Evolutionary conservation across 2,113 vertebrate genomes (phyloP).

Genomic region (Sinocyclocheilus anshuiensis): DNA sequence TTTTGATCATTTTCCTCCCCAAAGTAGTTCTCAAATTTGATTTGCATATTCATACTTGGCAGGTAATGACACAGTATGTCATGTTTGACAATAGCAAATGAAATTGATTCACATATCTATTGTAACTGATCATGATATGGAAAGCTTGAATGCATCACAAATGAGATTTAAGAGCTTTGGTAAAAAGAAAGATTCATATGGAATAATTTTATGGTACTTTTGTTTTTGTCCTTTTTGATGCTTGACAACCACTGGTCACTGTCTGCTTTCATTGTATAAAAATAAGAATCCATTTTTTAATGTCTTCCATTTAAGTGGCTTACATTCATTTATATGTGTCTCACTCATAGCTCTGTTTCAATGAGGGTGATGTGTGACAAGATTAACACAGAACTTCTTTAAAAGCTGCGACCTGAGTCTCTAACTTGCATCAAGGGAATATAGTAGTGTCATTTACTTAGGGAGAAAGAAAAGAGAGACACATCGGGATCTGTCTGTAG

Average conservation of each 20-base stretch:
- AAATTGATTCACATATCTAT: neutral
- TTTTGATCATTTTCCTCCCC: neutral
- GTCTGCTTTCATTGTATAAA: neutral
- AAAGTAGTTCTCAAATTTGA: neutral
- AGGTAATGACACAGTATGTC: neutral
- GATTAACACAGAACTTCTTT: neutral
- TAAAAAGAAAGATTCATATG: neutral
- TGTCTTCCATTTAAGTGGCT: neutral
- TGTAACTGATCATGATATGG: neutral
- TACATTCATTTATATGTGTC: neutral
- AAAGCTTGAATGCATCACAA: neutral
- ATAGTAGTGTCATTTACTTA: constrained; percentile 14
- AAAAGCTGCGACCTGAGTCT: neutral
- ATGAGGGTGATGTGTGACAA: neutral
- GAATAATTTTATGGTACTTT: neutral
- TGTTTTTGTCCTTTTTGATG: neutral
- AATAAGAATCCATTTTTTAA: neutral
- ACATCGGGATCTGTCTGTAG: neutral
- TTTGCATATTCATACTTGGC: neutral
- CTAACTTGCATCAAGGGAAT: constrained; percentile 17
- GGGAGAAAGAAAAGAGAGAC: constrained; percentile 24
- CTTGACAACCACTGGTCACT: neutral
- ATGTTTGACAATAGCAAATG: neutral
- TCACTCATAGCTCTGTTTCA: neutral
- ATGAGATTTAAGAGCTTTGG: neutral